Conservation (phyloP, 2,113 vertebrate genomes). For the Phoenicopterus ruber region DNA sequence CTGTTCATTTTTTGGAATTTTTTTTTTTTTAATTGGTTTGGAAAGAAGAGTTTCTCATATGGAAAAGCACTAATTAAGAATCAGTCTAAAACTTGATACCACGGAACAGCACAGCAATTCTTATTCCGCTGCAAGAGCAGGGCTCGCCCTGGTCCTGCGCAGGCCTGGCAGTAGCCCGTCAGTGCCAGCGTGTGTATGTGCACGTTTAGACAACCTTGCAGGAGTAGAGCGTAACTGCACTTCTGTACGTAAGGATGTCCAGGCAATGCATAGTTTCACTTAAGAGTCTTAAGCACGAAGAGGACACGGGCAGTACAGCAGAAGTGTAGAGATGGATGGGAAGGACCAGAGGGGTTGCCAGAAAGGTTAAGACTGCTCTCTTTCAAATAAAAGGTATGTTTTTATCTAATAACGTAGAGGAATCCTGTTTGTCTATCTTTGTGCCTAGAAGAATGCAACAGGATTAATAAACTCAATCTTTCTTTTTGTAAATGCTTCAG, state of each 20-base stretch:
- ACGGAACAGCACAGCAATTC: accelerated
- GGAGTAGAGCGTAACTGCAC: accelerated
- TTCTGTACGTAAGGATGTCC: accelerated
- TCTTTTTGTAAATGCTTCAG: neutral
- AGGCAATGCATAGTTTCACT: neutral
- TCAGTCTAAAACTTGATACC: neutral
- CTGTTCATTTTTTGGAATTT: neutral
- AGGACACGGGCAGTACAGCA: too few species aligned
- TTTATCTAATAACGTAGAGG: neutral
- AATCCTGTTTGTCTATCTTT: neutral
- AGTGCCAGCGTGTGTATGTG: accelerated
- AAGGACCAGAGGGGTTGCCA: neutral
- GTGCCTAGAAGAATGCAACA: neutral
- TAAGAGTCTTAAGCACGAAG: neutral
- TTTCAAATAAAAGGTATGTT: too few species aligned
- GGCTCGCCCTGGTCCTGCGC: neutral
- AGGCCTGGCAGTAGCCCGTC: too few species aligned
- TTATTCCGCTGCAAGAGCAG: accelerated
- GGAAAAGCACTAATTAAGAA: accelerated
- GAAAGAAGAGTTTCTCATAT: neutral
- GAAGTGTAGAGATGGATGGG: neutral
- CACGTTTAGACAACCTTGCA: accelerated
- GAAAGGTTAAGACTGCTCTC: neutral
- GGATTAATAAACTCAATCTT: neutral
- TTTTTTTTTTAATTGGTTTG: neutral